phyloP scores from a whole-genome alignment of 1,140 invertebrate species.

The Saccostrea echinata region DNA sequence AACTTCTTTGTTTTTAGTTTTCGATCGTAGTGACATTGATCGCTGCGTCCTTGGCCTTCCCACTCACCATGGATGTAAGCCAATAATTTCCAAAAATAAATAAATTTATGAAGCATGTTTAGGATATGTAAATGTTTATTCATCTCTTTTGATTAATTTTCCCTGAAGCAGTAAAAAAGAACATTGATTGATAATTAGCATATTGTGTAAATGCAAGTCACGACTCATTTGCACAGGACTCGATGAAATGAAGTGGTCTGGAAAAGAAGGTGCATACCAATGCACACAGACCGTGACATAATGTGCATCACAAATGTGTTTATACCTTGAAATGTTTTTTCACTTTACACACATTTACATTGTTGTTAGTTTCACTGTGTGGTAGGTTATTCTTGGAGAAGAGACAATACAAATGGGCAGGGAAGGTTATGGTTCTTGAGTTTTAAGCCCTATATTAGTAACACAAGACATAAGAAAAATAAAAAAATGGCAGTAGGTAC shows the following conservation, averaged over 20 bases:
- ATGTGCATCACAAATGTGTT: slow-evolving; percentile 31
- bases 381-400: not conserved
- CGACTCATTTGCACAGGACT: slow-evolving; percentile 35
- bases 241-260: slow-evolving; percentile 26
- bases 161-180: slow-evolving; percentile 30
- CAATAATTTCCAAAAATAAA: slow-evolving; percentile 39
- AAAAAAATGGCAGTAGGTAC: slow-evolving; percentile 18
- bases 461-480: slow-evolving; percentile 35
- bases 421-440: slow-evolving; percentile 18
- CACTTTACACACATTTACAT: slow-evolving; percentile 15
- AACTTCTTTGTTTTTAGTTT: slow-evolving; percentile 4
- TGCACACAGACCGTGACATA: slow-evolving; percentile 35
- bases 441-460: slow-evolving; percentile 9
- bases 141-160: slow-evolving; percentile 37
- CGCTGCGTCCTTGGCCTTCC: not conserved
- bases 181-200: slow-evolving; percentile 37
- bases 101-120: slow-evolving; percentile 36
- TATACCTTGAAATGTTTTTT: slow-evolving; percentile 32
- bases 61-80: not conserved
- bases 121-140: slow-evolving; percentile 38
- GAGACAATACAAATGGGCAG: not conserved
- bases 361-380: not conserved
- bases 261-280: slow-evolving; percentile 33
- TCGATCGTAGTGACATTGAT: not conserved
- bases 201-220: slow-evolving; percentile 35